Evolutionary conservation across 2,797 vertebrate species (phyloP).

Genomic region (Neopelma chrysocephalum): DNA sequence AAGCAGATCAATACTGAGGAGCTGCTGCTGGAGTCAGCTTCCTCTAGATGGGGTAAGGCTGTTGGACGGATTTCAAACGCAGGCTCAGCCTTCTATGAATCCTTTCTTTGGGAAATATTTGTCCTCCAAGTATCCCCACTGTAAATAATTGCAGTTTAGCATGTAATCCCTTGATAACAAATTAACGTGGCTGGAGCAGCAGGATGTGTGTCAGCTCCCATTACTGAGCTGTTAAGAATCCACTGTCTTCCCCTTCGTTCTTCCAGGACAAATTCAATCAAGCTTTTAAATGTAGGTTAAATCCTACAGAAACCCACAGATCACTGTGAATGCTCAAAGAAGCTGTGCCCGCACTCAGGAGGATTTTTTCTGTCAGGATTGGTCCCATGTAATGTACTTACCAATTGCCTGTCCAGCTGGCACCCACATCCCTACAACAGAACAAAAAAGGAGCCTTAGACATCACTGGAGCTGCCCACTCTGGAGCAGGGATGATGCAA

Average conservation of each 20-base stretch:
- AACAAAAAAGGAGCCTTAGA: neutral
- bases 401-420: slow-evolving; percentile 96
- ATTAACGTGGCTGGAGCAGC: neutral
- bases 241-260: neutral
- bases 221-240: neutral
- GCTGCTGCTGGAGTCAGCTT: neutral
- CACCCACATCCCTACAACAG: slow-evolving; percentile 94
- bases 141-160: slow-evolving; percentile 5
- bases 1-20: neutral
- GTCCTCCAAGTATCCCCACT: slow-evolving; percentile 9
- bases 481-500: neutral
- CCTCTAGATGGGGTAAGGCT: slow-evolving; percentile 23
- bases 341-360: neutral
- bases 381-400: slow-evolving; percentile 70
- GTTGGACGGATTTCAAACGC: neutral
- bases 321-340: neutral
- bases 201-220: neutral
- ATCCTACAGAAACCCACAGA: neutral
- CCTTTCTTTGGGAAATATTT: neutral
- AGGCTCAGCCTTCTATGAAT: neutral
- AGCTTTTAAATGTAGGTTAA: slow-evolving; percentile 33
- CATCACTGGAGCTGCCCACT: neutral
- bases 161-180: neutral
- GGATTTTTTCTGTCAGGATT: neutral
- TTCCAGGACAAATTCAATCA: slow-evolving; percentile 32